Evolutionary conservation across 1,140 invertebrate genomes (phyloP), one percentile per base, ranked within the genome.

Genomic region (Chironomus striatipennis): DNA sequence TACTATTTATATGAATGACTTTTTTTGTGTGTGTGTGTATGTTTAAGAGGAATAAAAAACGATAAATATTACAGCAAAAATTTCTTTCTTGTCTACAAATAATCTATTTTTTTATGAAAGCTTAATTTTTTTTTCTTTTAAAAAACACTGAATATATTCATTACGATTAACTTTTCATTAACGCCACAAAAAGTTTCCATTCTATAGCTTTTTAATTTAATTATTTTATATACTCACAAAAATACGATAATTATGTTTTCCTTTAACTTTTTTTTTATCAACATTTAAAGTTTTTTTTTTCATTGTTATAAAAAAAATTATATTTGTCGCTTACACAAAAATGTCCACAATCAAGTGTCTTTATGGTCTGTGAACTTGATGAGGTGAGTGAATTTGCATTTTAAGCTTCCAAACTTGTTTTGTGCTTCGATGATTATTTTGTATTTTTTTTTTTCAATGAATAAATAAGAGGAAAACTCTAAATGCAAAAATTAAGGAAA

Each of bases 121-220:
- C 47, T 34, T 34, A 34, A 34, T 34, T 57, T 10, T 34, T 57
- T 10, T 15, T 57, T 57, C 47, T 12, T 57, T 57, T 57, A 57
- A n/a, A 57, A 57, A 57, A 57, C 47, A 57, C 12, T 57, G 47
- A 57, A 57, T 57, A 57, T 10, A 10, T 10, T 47, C 15, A n/a
- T 57, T 57, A 57, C 47, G 47, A 57, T 57, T 57, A 57, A 57
- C 47, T 57, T 57, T 47, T 47, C n/a, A 57, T 57, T 57, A n/a
- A 57, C n/a, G 24, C 47, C 47, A 57, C 47, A 12, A 57, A 57
- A 57, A 57, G n/a, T 57, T n/a, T 57, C 24, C 24, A 34, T 34
- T 34, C 24, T 34, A 34, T 34, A 34, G 24, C 24, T 34, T 34
- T 34, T 34, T 34, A 34, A 34, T 34, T 34, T 34, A 34, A 34